A percentile compares a stretch with the other conserved stretches of the same genome.
Conservation (phyloP, 37 sponge, comb jelly and placozoan species). For the Aphrocallistes beatrix region DNA sequence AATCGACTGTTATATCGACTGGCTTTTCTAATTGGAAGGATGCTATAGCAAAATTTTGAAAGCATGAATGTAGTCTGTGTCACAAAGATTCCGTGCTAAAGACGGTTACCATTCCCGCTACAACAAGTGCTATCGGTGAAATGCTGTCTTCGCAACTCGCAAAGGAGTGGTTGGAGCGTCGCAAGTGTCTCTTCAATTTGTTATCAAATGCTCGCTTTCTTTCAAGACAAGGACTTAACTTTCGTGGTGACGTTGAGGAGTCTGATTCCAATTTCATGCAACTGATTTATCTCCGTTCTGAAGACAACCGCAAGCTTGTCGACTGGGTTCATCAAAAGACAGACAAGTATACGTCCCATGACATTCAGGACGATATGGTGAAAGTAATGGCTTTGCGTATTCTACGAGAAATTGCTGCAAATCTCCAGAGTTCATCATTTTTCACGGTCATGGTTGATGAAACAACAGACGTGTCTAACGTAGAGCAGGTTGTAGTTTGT, state of each 20-base stretch:
- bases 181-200: conserved; percentile 32
- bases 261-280: conserved; percentile 31
- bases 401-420: conserved; percentile 26
- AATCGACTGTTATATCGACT: conserved; percentile 20
- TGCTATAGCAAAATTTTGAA: conserved; percentile 19
- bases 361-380: conserved; percentile 44
- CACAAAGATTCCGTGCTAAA: conserved; percentile 33
- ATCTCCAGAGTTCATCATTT: conserved; percentile 20
- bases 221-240: conserved; percentile 30
- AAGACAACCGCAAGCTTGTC: conserved; percentile 14
- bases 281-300: conserved; percentile 18
- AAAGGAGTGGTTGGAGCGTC: conserved; percentile 14
- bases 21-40: conserved; percentile 15
- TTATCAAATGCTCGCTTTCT: conserved; percentile 34
- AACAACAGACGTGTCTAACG: conserved; percentile 48
- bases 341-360: conserved; percentile 34
- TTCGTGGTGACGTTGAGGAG: conserved; percentile 35
- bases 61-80: conserved; percentile 33
- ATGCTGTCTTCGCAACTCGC: conserved; percentile 22
- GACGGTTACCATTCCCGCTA: conserved; percentile 27
- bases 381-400: conserved; percentile 37
- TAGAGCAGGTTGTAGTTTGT: conserved; percentile 51
- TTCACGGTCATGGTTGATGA: conserved; percentile 56
- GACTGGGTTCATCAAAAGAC: conserved; percentile 28
- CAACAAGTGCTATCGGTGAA: conserved; percentile 21